These are phyloP conservation scores for Eciton burchellii DNA, from an alignment of 1,140 invertebrate species.

Conservation along the genomic window DNA sequence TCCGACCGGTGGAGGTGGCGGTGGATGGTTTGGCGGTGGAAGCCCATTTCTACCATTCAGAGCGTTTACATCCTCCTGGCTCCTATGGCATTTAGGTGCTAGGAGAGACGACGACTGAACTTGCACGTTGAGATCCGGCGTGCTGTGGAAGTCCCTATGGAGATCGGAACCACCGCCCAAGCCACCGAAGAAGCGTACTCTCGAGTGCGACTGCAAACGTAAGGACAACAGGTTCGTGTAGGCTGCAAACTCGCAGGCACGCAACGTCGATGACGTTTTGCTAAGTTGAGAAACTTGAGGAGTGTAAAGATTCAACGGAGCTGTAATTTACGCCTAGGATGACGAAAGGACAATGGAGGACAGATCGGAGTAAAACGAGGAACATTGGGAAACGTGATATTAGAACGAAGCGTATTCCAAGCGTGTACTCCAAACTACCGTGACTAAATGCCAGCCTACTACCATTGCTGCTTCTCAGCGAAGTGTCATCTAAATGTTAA, in stretches of 20 bases:
- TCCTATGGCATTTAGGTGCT: slow-evolving; percentile 88
- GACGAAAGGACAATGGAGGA: slow-evolving; percentile 4
- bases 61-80: slow-evolving; percentile 91
- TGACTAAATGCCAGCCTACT: slow-evolving; percentile 23
- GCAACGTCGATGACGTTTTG: neutral
- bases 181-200: slow-evolving; percentile 87
- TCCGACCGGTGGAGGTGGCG: slow-evolving; percentile 89
- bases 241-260: neutral
- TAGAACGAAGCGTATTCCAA: slow-evolving; percentile 34
- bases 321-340: slow-evolving; percentile 23
- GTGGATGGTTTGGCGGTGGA: slow-evolving; percentile 90
- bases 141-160: slow-evolving; percentile 95
- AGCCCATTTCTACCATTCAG: slow-evolving; percentile 84
- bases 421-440: slow-evolving; percentile 51
- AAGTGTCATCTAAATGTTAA: slow-evolving; percentile 35
- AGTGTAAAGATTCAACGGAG: slow-evolving; percentile 25
- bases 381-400: neutral
- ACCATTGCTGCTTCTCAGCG: slow-evolving; percentile 44
- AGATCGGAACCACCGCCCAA: slow-evolving; percentile 87
- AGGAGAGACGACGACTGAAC: slow-evolving; percentile 81
- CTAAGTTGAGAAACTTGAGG: slow-evolving; percentile 28
- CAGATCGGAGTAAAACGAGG: neutral
- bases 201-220: slow-evolving; percentile 81
- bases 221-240: slow-evolving; percentile 32
- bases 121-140: slow-evolving; percentile 91